Base-by-base conservation (phyloP, 2,113 vertebrate genomes). In the Phycodurus eques region DNA sequence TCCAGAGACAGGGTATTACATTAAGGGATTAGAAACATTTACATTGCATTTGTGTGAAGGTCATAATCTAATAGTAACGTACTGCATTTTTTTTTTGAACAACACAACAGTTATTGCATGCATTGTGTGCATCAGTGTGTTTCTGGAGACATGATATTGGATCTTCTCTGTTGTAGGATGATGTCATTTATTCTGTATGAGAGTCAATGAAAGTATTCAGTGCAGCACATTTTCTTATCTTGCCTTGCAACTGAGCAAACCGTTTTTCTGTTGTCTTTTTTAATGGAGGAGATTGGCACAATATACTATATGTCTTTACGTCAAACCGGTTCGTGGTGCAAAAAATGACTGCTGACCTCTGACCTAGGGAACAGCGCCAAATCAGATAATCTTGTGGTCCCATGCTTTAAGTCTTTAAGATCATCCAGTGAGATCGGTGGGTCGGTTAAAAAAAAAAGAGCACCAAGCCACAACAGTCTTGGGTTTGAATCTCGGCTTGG, bases 181-280 rank as follows among this genome's bases (percentile, higher is more conserved):
- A 85, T 83, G 81, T 22, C 71, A 60, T 82, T 84, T 81, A 84
- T 64, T 83, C 76, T 83, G 80, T 81, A 87, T 86, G 70, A 78
- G 80, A 78, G 78, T 79, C 83, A 87, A 87, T 81, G 72, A 76
- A 86, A 84, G 71, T 71, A 74, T 82, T 75, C 46, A 74, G 76
- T 63, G 63, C 68, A 64, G 73, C 20, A n/a, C 62, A 20, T 35
- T 62, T 72, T 73, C 73, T 83, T 75, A 68, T 80, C 68, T 77
- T 49, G 73, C 73, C 53, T 49, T 74, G 71, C 66, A 75, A 73
- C 22, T 81, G 68, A 81, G 72, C 57, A 74, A 51, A 19, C 15
- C 19, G 49, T 53, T 53, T 53, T 76, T 76, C 80, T 62, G 65
- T 80, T 59, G 61, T 72, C 42, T 76, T 78, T 77, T 60, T 64